Conservation (phyloP, 2,797 vertebrate genomes). For the Chaunax sp. region DNA sequence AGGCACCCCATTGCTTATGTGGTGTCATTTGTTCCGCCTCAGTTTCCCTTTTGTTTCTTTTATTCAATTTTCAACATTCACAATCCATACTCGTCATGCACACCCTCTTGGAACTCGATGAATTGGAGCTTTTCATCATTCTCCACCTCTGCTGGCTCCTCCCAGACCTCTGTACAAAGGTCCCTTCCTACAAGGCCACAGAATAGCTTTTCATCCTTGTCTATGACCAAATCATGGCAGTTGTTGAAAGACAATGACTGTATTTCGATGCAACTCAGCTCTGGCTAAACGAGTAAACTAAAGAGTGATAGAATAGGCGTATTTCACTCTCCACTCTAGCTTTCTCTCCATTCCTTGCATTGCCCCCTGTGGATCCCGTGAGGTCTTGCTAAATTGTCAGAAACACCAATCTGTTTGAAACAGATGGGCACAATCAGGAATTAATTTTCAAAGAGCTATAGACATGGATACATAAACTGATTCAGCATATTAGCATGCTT, state of each 20-base stretch:
- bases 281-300: constrained; percentile 71
- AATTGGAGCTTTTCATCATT: constrained; percentile 51
- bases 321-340: constrained; percentile 33
- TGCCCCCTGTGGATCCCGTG: constrained; percentile 18
- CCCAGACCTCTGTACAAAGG: constrained; percentile 39
- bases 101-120: constrained; percentile 50
- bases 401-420: constrained; percentile 64
- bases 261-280: constrained; percentile 47
- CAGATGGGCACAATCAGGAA: constrained; percentile 71
- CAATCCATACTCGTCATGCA: neutral
- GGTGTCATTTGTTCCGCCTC: too few relatives aligned
- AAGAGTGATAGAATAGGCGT: constrained; percentile 66
- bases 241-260: constrained; percentile 58
- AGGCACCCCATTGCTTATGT: neutral
- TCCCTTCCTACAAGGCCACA: constrained; percentile 42
- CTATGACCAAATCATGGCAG: constrained; percentile 60
- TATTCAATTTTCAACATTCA: neutral
- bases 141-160: constrained; percentile 16
- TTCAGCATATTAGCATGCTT: constrained; percentile 16
- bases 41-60: neutral
- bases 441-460: constrained; percentile 64
- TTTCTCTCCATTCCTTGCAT: neutral
- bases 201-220: constrained; percentile 70
- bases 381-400: constrained; percentile 60
- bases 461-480: constrained; percentile 51